Evolutionary conservation across 2,797 vertebrate genomes (phyloP).

Genomic region (Myotis myotis): DNA sequence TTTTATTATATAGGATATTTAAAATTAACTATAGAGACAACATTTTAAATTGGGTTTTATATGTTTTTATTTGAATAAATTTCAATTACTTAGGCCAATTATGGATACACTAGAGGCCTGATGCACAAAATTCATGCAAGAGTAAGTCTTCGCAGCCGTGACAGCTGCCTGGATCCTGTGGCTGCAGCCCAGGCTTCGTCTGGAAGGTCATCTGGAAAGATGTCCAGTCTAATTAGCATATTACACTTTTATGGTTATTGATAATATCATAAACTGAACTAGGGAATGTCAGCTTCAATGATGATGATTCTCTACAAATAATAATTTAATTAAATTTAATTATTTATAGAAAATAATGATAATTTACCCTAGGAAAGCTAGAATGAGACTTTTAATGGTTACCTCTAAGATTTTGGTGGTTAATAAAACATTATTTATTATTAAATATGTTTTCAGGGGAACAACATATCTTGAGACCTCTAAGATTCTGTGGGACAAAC

Average conservation of each 20-base stretch:
- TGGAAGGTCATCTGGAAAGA: too few relatives aligned
- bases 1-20: not conserved
- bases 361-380: not conserved
- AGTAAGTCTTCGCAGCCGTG: too few relatives aligned
- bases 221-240: too few relatives aligned
- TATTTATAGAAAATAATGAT: not conserved
- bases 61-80: not conserved
- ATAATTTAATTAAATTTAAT: not conserved
- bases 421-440: not conserved
- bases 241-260: too few relatives aligned
- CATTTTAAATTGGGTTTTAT: not conserved
- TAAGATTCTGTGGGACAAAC: not conserved
- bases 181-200: accelerated
- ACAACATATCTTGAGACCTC: not conserved
- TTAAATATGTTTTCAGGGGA: not conserved
- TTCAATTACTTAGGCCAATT: not conserved
- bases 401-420: not conserved
- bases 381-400: not conserved
- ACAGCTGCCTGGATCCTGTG: too few relatives aligned
- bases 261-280: not conserved
- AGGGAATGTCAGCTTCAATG: not conserved
- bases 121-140: too few relatives aligned
- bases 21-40: not conserved
- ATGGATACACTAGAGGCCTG: not conserved
- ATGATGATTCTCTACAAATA: not conserved